Conservation (phyloP, 2,888 invertebrate species). For the Plemyria rubiginata region DNA sequence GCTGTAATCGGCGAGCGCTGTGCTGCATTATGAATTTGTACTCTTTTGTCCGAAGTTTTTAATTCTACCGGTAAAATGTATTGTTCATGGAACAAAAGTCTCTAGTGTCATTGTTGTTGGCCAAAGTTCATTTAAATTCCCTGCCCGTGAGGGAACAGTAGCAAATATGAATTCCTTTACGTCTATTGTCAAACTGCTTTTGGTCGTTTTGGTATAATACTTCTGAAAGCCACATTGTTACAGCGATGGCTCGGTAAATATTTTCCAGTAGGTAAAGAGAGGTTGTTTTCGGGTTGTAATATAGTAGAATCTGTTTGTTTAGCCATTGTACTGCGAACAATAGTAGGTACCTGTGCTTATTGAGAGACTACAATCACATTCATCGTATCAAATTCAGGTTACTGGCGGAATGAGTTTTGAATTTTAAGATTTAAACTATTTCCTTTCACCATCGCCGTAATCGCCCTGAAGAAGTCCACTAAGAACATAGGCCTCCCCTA, state of each 20-base stretch:
- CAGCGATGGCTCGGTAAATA: slow-evolving; percentile 44
- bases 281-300: slow-evolving; percentile 34
- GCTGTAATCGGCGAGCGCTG: slow-evolving; percentile 60
- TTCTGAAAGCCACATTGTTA: slow-evolving; percentile 70
- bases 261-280: slow-evolving; percentile 40
- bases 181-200: slow-evolving; percentile 79
- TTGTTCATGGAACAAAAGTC: slow-evolving; percentile 82
- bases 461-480: too few species aligned
- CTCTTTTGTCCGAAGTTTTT: slow-evolving; percentile 81
- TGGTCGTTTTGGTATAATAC: slow-evolving; percentile 72
- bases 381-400: not conserved
- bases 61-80: slow-evolving; percentile 83
- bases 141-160: slow-evolving; percentile 79
- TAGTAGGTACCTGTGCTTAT: slow-evolving; percentile 6
- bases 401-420: not conserved
- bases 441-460: too few species aligned
- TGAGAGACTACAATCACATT: slow-evolving; percentile 13
- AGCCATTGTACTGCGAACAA: slow-evolving; percentile 28
- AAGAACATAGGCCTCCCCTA: too few species aligned
- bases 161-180: slow-evolving; percentile 83
- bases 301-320: slow-evolving; percentile 28
- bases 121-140: slow-evolving; percentile 84
- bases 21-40: slow-evolving; percentile 82
- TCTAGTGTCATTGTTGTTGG: slow-evolving; percentile 82
- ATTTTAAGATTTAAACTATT: not conserved